Conservation (phyloP, 2,797 vertebrate genomes). For the Propithecus perrieri region DNA sequence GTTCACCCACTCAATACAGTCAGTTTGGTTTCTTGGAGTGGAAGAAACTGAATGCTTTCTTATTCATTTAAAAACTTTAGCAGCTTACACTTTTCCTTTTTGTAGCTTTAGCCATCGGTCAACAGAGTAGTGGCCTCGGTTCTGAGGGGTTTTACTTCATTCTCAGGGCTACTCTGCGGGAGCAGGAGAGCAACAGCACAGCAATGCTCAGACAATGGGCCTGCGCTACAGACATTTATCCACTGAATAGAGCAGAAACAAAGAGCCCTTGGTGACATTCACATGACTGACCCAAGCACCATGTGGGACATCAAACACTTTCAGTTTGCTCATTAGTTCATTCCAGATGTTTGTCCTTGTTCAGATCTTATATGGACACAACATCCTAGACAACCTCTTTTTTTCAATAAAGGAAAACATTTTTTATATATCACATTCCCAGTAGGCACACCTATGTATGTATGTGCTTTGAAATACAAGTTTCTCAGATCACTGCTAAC, state of each 20-base stretch:
- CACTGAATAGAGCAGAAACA: background rate
- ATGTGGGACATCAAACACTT: background rate
- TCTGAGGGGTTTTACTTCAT: background rate
- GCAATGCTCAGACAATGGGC: background rate
- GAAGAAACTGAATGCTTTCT: background rate
- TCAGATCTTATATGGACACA: background rate
- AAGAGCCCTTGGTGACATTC: background rate
- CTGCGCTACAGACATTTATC: background rate
- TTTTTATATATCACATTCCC: background rate
- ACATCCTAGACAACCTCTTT: background rate
- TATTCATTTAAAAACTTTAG: constrained; percentile 14
- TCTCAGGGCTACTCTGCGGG: background rate
- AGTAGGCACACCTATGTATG: background rate
- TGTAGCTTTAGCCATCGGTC: background rate
- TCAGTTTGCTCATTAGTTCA: background rate
- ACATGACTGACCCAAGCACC: too few relatives aligned
- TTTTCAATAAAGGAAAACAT: background rate
- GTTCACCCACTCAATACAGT: background rate
- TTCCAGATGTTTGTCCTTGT: background rate
- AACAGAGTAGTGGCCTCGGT: background rate
- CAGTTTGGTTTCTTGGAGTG: background rate
- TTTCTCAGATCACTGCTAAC: background rate
- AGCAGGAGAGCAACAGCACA: background rate
- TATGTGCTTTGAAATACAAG: background rate
- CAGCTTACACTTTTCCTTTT: background rate